A percentile compares a stretch with the other conserved stretches of the same genome.
Evolutionary conservation across 2,113 vertebrate genomes (phyloP).

Genomic region (Lycaon pictus): DNA sequence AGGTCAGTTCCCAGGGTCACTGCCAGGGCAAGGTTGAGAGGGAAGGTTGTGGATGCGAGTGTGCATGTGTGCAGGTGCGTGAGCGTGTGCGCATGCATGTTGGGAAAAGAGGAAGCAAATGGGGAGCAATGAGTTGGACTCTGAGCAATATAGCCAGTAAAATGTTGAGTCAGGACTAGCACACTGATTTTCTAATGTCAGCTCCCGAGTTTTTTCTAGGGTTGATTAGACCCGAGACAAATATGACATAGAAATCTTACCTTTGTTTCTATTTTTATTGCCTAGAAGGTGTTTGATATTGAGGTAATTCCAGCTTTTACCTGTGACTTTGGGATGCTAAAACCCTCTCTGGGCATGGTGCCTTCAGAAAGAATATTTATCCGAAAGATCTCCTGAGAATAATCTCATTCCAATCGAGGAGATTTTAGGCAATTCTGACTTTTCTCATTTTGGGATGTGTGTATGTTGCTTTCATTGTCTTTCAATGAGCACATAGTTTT

Average conservation of each 20-base stretch:
- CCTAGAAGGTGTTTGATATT: constrained; percentile 15
- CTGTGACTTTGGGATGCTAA: neutral
- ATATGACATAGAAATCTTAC: neutral
- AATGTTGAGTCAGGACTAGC: neutral
- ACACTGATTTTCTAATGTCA: neutral
- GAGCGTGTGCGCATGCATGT: neutral
- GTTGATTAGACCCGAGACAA: constrained; percentile 4
- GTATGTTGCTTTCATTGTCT: neutral
- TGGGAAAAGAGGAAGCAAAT: neutral
- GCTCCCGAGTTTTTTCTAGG: neutral
- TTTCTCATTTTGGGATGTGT: neutral
- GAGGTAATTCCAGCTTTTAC: neutral
- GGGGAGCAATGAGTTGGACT: neutral
- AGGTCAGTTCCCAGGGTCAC: neutral
- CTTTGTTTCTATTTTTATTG: constrained; percentile 36
- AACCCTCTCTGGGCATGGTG: neutral
- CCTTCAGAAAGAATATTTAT: constrained; percentile 33
- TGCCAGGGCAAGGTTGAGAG: neutral
- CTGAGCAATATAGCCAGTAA: neutral
- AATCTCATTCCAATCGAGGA: neutral
- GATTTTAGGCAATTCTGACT: constrained; percentile 46
- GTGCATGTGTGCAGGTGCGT: neutral
- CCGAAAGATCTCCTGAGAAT: neutral
- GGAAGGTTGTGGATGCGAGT: neutral
- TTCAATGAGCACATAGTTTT: constrained; percentile 3